A percentile compares a stretch with the other conserved stretches of the same genome.
phyloP scores from a whole-genome alignment of 2,797 vertebrate species.

The Rousettus madagascariensis region DNA sequence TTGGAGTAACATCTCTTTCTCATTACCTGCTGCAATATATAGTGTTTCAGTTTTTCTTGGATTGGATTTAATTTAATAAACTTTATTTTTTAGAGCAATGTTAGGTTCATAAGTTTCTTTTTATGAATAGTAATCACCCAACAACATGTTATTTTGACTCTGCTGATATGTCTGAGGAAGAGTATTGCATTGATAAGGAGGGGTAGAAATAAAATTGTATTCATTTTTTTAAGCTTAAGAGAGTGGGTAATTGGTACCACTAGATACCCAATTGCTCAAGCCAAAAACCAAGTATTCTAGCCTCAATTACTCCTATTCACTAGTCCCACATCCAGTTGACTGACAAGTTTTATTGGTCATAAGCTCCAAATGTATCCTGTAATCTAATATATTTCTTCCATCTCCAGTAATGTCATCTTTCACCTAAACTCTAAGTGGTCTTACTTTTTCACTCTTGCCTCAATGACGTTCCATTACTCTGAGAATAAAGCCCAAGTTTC shows the following conservation, averaged over 20 bases:
- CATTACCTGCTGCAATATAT: neutral
- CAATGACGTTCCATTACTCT: neutral
- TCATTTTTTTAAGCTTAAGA: neutral
- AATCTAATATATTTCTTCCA: neutral
- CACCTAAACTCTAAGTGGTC: neutral
- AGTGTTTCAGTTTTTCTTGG: conserved; percentile 39
- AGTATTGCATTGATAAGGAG: neutral
- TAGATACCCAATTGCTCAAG: neutral
- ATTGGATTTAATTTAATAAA: conserved; percentile 28
- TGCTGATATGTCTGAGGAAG: neutral
- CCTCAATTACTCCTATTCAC: neutral
- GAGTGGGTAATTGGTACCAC: neutral
- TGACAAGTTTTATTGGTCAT: neutral
- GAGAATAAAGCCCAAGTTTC: neutral
- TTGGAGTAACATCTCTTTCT: neutral
- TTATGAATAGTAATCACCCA: neutral
- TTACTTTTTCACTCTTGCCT: neutral
- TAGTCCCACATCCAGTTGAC: neutral
- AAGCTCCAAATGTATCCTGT: neutral
- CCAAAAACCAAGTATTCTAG: neutral
- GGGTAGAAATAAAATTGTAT: neutral
- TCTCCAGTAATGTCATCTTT: neutral
- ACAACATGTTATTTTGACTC: neutral
- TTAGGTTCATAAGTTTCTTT: neutral
- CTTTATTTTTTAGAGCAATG: neutral